Percentiles rank a stretch among this genome's conserved stretches.
Evolutionary conservation across 2,888 invertebrate genomes (phyloP).

Genomic region (Euplexia lucipara): DNA sequence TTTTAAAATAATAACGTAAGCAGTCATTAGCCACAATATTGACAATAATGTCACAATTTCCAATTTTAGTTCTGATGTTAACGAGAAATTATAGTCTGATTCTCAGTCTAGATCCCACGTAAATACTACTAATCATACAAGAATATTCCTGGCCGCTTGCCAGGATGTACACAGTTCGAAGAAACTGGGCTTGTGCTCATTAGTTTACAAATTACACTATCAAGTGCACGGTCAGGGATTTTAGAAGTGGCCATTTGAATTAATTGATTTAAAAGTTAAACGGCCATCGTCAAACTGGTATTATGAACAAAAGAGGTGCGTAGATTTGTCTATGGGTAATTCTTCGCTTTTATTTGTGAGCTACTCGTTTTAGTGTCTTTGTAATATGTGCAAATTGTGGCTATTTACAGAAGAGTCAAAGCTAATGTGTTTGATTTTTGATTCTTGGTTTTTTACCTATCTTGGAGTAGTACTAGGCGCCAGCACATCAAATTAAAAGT

Average conservation of each 20-base stretch:
- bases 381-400: too few relatives aligned
- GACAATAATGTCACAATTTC: not conserved
- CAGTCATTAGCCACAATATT: not conserved
- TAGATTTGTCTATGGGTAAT: not conserved
- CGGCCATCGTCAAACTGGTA: accelerated
- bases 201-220: constrained; percentile 12
- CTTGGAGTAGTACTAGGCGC: too few relatives aligned
- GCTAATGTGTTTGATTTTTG: too few relatives aligned
- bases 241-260: not conserved
- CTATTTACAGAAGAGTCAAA: too few relatives aligned
- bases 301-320: constrained; percentile 35
- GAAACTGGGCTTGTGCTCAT: constrained; percentile 6
- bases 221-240: constrained; percentile 34
- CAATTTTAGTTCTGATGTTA: constrained; percentile 14
- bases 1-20: not conserved
- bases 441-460: too few relatives aligned
- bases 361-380: too few relatives aligned
- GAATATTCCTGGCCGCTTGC: constrained; percentile 41
- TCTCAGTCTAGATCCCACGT: constrained; percentile 38
- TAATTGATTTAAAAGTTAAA: not conserved
- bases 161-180: constrained; percentile 6
- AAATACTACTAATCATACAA: constrained; percentile 42
- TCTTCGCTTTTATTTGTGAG: too few relatives aligned
- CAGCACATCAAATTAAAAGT: too few relatives aligned
- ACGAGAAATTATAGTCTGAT: constrained; percentile 12